Evolutionary conservation across 2,113 vertebrate genomes (phyloP), one percentile per base, ranked within the genome.

Genomic region (Ciconia stormi): DNA sequence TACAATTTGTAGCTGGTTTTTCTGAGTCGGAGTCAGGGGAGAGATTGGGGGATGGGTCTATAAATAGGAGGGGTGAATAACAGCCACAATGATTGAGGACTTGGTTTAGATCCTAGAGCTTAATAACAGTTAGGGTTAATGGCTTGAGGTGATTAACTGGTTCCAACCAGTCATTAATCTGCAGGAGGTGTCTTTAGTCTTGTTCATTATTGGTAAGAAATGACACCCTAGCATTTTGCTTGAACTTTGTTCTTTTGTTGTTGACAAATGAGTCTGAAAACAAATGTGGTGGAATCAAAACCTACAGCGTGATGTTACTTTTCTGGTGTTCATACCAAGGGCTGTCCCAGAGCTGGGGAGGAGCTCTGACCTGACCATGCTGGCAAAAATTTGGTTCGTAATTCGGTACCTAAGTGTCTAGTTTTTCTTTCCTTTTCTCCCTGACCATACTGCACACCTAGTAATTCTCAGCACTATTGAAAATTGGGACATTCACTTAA

Each of bases 201-300:
- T 93, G 62, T 87, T 90, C 69, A n/a, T 83, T 82, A 85, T 69
- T 81, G 67, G 62, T 65, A 82, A 94, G 72, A 93, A 97, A 97
- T 87, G 73, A 92, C 72, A 96, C 76, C 53, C 82, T 89, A 56
- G 61, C 55, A 88, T 83, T 86, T 88, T 89, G 58, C 77, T 66
- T 97, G 80, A 96, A 95, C 82, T 95, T 94, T 94, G 72, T 69
- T 90, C 89, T 94, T 96, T 94, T 94, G 63, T 89, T 96, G 67
- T 89, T 74, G 87, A 79, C 53, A 93, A 93, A 92, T 80, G 61
- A 96, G 59, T 85, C 82, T 92, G 73, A 94, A 94, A 96, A 96
- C 88, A 96, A 85, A 93, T 67, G 82, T 74, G 27, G 23, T 47
- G 27, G 71, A 91, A 91, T 73, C 46, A 93, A 93, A 78, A 78